These are phyloP conservation scores for Odocoileus virginianus DNA, from an alignment of 2,113 vertebrate genomes.

Conservation along the genomic window DNA sequence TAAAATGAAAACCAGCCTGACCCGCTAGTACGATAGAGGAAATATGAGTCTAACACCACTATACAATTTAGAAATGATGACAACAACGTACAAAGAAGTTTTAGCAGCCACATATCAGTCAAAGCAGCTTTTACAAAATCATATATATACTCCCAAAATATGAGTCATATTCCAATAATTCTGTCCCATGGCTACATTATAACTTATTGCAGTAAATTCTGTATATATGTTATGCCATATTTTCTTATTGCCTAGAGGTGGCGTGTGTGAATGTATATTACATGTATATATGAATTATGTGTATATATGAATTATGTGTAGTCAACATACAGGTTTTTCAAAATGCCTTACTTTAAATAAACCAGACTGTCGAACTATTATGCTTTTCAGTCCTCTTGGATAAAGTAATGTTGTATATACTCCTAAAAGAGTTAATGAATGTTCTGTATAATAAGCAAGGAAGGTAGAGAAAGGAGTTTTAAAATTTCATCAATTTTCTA, in stretches of 20 bases:
- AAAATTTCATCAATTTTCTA: neutral
- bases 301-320: neutral
- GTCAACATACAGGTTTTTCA: neutral
- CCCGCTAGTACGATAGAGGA: slow-evolving; percentile 60
- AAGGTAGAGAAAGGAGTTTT: neutral
- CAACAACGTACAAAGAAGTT: slow-evolving; percentile 72
- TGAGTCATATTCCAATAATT: slow-evolving; percentile 24
- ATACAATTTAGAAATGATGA: slow-evolving; percentile 76
- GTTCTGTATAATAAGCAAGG: neutral
- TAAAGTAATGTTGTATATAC: neutral
- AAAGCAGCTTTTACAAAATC: slow-evolving; percentile 73
- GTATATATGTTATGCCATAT: neutral
- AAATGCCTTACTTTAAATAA: slow-evolving; percentile 10
- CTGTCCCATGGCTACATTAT: neutral
- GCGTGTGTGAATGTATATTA: neutral
- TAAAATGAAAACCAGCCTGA: slow-evolving; percentile 76
- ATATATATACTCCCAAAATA: slow-evolving; percentile 65
- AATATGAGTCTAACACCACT: slow-evolving; percentile 71
- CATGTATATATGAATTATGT: neutral
- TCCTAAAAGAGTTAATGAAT: neutral
- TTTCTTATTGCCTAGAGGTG: neutral
- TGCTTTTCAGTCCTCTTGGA: neutral
- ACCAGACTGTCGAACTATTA: neutral
- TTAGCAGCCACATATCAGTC: slow-evolving; percentile 70
- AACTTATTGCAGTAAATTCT: slow-evolving; percentile 13